These are phyloP conservation scores for Ips nitidus DNA, from an alignment of 1,140 invertebrate species.

Conservation along the genomic window DNA sequence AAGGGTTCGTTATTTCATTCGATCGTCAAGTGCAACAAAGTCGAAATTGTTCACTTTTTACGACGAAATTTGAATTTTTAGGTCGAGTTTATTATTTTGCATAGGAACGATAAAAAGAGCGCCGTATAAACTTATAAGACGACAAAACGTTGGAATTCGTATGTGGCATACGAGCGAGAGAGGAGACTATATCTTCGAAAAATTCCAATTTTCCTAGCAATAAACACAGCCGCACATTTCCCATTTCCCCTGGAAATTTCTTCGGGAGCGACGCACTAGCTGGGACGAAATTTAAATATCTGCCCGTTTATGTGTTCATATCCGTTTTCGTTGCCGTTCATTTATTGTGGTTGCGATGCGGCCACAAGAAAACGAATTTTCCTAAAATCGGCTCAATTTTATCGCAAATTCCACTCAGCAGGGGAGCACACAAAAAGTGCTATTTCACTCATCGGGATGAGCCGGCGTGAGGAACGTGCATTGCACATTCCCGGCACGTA, in stretches of 20 bases:
- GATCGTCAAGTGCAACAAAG: no score
- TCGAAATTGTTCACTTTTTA: neutral
- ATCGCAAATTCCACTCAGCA: neutral
- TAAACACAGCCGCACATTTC: conserved; percentile 37
- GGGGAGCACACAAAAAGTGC: conserved; percentile 3
- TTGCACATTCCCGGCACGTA: conserved; percentile 4
- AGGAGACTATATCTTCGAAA: conserved; percentile 35
- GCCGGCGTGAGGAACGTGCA: neutral
- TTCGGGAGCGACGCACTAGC: conserved; percentile 30
- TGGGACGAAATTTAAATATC: conserved; percentile 34
- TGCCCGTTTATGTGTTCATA: conserved; percentile 37
- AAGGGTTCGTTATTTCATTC: conserved; percentile 15
- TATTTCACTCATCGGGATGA: conserved; percentile 12
- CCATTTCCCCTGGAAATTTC: conserved; percentile 35
- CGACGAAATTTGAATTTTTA: conserved; percentile 5
- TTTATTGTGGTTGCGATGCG: conserved; percentile 31
- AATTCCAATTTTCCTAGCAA: conserved; percentile 39
- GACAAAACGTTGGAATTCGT: conserved; percentile 36
- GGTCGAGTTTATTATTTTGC: conserved; percentile 21
- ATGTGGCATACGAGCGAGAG: conserved; percentile 20
- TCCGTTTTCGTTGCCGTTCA: conserved; percentile 37
- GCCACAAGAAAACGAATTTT: conserved; percentile 21
- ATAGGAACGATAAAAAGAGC: no score
- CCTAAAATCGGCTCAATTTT: conserved; percentile 29
- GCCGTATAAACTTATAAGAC: conserved; percentile 29